These are phyloP conservation scores for Dendroctonus ponderosae DNA, from an alignment of 1,140 invertebrate genomes.

Conservation along the genomic window DNA sequence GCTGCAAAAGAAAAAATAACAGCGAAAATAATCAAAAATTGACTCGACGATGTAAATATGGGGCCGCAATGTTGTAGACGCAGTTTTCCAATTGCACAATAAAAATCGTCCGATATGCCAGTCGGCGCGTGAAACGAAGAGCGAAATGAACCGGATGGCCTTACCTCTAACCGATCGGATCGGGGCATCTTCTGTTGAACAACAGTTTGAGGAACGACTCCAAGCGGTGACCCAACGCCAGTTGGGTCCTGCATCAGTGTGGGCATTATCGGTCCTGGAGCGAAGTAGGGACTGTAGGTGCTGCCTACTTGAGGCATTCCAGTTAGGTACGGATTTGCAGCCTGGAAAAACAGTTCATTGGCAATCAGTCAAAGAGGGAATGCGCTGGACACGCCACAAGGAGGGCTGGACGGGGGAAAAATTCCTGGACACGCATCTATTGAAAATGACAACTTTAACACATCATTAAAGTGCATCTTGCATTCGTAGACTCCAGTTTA, in stretches of 20 bases:
- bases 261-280: constrained; percentile 83
- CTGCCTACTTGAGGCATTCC: constrained; percentile 80
- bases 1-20: constrained; percentile 4
- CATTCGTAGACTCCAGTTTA: too few relatives aligned
- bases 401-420: too few relatives aligned
- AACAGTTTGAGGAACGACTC: constrained; percentile 80
- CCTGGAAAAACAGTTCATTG: constrained; percentile 56
- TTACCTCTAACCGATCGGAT: constrained; percentile 94
- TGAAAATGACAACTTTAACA: too few relatives aligned
- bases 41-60: neutral
- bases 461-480: too few relatives aligned
- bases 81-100: neutral
- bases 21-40: neutral
- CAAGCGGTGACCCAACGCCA: constrained; percentile 63
- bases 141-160: constrained; percentile 41
- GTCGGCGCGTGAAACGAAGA: neutral
- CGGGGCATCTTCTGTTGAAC: constrained; percentile 90
- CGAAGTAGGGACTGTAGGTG: constrained; percentile 85
- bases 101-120: too few relatives aligned
- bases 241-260: constrained; percentile 78
- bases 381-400: too few relatives aligned
- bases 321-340: constrained; percentile 84
- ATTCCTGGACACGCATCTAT: too few relatives aligned
- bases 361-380: too few relatives aligned
- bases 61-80: constrained; percentile 6